Percentiles rank a stretch among this genome's conserved stretches.
These are phyloP conservation scores for Callosobruchus maculatus DNA, from an alignment of 2,888 invertebrate species.

Conservation along the genomic window DNA sequence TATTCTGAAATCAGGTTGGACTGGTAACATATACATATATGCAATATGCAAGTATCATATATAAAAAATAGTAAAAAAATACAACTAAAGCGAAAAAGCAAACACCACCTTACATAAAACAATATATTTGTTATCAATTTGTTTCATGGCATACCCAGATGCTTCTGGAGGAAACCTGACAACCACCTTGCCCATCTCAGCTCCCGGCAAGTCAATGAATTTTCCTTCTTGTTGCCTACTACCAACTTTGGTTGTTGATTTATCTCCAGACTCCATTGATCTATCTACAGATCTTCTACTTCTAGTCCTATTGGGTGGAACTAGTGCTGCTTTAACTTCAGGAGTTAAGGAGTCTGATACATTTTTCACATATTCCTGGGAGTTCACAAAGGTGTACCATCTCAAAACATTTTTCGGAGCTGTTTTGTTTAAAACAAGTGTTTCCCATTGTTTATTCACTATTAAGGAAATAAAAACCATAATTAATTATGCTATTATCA, in stretches of 20 bases:
- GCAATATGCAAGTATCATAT: too few species aligned
- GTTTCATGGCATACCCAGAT: conserved; percentile 65
- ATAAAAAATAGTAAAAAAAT: too few species aligned
- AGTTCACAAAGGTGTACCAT: conserved; percentile 66
- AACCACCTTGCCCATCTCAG: conserved; percentile 95
- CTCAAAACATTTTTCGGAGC: conserved; percentile 59
- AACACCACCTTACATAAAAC: too few species aligned
- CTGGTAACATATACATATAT: too few species aligned
- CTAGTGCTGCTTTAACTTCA: conserved; percentile 48
- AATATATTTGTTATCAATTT: too few species aligned
- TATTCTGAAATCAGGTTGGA: too few species aligned
- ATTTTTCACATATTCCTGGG: conserved; percentile 57
- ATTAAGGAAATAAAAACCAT: conserved; percentile 12
- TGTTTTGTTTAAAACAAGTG: conserved; percentile 45
- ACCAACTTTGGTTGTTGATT: conserved; percentile 17
- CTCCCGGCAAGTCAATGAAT: conserved; percentile 93
- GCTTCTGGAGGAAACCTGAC: conserved; percentile 99
- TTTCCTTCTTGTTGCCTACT: conserved; percentile 77
- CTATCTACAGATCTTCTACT: conserved; percentile 12
- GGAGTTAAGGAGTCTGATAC: conserved; percentile 56
- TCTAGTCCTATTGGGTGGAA: conserved; percentile 16
- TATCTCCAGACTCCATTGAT: conserved; percentile 19
- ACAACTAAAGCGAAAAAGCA: too few species aligned
- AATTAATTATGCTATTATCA: too few species aligned
- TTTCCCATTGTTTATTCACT: conserved; percentile 43